phyloP scores from a whole-genome alignment of 92 coral and sea anemone species.

The Zoanthus sociatus region DNA sequence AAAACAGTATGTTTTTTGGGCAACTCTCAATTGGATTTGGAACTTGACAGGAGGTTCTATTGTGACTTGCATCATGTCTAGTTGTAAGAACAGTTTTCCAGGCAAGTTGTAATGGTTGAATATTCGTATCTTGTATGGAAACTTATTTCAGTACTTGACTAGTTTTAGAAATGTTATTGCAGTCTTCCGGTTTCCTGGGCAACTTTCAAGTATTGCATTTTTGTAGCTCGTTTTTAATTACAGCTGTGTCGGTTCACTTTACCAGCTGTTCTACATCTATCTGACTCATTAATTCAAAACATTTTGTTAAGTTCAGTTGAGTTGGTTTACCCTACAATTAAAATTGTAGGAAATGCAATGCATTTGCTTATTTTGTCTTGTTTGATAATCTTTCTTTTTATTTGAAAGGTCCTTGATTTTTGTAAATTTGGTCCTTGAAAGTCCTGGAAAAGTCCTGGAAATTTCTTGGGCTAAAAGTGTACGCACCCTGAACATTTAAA shows the following conservation, averaged over 20 bases:
- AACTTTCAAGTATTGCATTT: not conserved
- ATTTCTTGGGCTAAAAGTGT: too few species aligned
- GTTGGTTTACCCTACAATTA: too few species aligned
- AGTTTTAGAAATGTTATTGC: too few species aligned
- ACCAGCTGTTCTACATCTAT: not conserved
- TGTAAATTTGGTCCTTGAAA: too few species aligned
- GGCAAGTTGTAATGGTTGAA: not conserved
- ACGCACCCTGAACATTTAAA: too few species aligned
- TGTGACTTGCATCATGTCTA: slow-evolving; percentile 17
- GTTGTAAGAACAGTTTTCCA: slow-evolving; percentile 12
- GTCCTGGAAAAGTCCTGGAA: too few species aligned
- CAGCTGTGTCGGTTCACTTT: slow-evolving; percentile 15
- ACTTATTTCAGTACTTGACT: too few species aligned
- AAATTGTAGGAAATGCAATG: too few species aligned
- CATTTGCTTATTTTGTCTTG: too few species aligned
- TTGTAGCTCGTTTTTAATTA: slow-evolving; percentile 12
- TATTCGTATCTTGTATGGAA: slow-evolving; percentile 20
- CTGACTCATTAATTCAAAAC: slow-evolving; percentile 24
- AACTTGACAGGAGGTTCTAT: slow-evolving; percentile 12
- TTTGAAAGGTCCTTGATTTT: too few species aligned
- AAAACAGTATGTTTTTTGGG: slow-evolving; percentile 17
- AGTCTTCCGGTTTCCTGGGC: too few species aligned
- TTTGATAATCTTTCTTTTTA: too few species aligned
- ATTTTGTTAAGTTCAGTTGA: slow-evolving; percentile 25
- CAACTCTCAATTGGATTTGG: slow-evolving; percentile 1